Evolutionary conservation across 35 echinoderm and acorn worm genomes (phyloP), one percentile per base, ranked within the genome.

Genomic region (Patiria miniata): DNA sequence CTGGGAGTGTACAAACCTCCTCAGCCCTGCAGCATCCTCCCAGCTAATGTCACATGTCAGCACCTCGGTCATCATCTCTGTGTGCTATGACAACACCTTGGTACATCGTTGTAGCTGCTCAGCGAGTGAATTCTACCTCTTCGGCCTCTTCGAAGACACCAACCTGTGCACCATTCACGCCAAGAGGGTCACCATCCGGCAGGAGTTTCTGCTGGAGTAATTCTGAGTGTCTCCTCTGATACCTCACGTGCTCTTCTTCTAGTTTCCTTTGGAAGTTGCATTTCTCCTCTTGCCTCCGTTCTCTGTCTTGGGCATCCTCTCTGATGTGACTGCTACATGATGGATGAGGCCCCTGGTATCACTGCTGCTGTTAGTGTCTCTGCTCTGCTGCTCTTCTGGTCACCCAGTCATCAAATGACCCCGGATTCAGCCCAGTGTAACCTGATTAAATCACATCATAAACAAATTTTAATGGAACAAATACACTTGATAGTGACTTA

Each of bases 1-100:
- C 34, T 97, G 95, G 0, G 95, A 73, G 39, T 80, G 80, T 16
- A 97, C 55, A 65, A 90, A 97, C 32, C 89, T 93, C 78, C 85
- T 93, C 18, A 90, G 68, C 47, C 87, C 87, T 15, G 90, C 78
- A 14, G 52, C 44, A 36, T 88, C 47, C 21, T 39, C 47, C 54
- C 78, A 80, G 69, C 89, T 80, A 7, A 87, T 80, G 42, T 93
- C 88, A 23, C 91, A 88, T 22, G 93, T 40, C 0, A 97, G 69
- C 15, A 97, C 85, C 16, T 93, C 77, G 37, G 93, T 86, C 95
- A 97, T 97, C 58, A 82, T 89, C 22, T 97, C 91, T 3, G 87
- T 78, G 59, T 90, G 59, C 86, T 83, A 16, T 79, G 58, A 52
- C 42, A 97, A 97, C 22, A 86, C 84, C 42, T 87, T 76, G 10